Evolutionary conservation across 2,888 invertebrate genomes (phyloP).

Genomic region (Iphiclides podalirius): DNA sequence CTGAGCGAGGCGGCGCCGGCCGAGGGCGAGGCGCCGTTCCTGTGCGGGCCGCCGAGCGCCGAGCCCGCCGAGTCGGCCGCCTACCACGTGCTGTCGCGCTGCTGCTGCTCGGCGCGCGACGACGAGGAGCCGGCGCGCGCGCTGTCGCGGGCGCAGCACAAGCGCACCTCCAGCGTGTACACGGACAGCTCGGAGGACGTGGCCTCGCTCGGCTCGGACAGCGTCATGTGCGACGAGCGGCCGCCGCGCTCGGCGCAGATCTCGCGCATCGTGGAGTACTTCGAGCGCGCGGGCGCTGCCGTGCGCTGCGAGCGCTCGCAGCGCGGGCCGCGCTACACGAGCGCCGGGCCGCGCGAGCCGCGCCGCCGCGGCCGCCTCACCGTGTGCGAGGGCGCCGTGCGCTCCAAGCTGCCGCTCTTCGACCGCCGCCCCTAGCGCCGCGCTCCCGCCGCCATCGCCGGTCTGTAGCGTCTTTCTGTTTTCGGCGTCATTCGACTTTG

Average conservation of each 20-base stretch:
- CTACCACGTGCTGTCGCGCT: conserved; percentile 55
- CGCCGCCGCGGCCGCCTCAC: conserved; percentile 81
- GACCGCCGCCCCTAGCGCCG: conserved; percentile 81
- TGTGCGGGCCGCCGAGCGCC: conserved; percentile 47
- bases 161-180: conserved; percentile 89
- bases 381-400: conserved; percentile 92
- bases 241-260: conserved; percentile 84
- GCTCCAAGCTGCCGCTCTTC: conserved; percentile 91
- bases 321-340: conserved; percentile 43
- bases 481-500: too few relatives aligned
- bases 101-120: conserved; percentile 58
- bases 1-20: conserved; percentile 66
- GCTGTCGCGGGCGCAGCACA: conserved; percentile 65
- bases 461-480: not conserved
- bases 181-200: conserved; percentile 93
- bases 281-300: conserved; percentile 87
- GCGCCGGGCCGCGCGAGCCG: conserved; percentile 28
- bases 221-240: conserved; percentile 85
- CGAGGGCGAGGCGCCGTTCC: conserved; percentile 41
- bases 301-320: conserved; percentile 70
- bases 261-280: conserved; percentile 92
- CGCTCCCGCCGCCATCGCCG: conserved; percentile 5
- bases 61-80: conserved; percentile 34
- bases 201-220: conserved; percentile 89
- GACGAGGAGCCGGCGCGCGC: conserved; percentile 27